Evolutionary conservation across 2,888 invertebrate species (phyloP).

Genomic region (Pheosia tremula): DNA sequence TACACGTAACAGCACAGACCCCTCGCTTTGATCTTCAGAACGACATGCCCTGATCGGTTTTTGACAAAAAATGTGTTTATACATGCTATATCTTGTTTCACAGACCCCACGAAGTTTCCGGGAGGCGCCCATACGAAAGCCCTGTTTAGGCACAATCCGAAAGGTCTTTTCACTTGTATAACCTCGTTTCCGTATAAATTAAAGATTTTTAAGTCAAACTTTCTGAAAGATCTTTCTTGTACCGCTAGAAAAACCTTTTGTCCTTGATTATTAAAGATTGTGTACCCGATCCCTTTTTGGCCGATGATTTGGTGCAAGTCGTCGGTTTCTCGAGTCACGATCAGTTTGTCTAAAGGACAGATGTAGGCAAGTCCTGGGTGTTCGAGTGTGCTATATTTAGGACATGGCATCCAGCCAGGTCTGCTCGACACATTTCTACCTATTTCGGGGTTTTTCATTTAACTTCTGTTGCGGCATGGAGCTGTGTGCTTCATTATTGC

Average conservation of each 20-base stretch:
- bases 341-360: slow-evolving; percentile 49
- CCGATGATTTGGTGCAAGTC: slow-evolving; percentile 55
- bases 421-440: slow-evolving; percentile 14
- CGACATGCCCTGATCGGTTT: slow-evolving; percentile 35
- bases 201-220: slow-evolving; percentile 54
- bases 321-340: slow-evolving; percentile 52
- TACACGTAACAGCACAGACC: slow-evolving; percentile 34
- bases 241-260: slow-evolving; percentile 66
- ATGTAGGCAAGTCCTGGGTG: slow-evolving; percentile 62
- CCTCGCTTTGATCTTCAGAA: slow-evolving; percentile 45
- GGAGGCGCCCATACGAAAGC: slow-evolving; percentile 59
- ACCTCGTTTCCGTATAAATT: slow-evolving; percentile 68
- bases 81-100: slow-evolving; percentile 34
- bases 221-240: slow-evolving; percentile 34
- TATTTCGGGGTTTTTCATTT: slow-evolving; percentile 39
- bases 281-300: slow-evolving; percentile 45
- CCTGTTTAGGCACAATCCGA: slow-evolving; percentile 39
- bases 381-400: slow-evolving; percentile 35
- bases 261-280: slow-evolving; percentile 58
- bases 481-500: slow-evolving; percentile 20
- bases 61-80: slow-evolving; percentile 45
- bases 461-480: slow-evolving; percentile 16
- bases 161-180: slow-evolving; percentile 49
- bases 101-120: slow-evolving; percentile 57
- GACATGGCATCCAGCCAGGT: slow-evolving; percentile 65